Percentiles rank a stretch among this genome's conserved stretches.
phyloP scores from a whole-genome alignment of 2,113 vertebrate species.

The Rutilus rutilus region DNA sequence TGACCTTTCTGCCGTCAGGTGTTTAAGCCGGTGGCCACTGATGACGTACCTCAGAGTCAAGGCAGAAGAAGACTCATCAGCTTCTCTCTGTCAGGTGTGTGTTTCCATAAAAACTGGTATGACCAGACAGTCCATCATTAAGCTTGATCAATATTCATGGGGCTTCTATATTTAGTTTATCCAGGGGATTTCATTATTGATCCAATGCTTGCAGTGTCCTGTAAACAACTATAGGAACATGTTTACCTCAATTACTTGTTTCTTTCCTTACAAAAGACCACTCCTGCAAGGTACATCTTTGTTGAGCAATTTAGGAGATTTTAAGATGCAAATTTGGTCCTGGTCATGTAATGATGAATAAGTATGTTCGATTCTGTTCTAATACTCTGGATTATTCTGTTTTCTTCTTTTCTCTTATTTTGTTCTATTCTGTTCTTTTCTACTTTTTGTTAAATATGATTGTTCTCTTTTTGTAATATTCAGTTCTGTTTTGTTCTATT shows the following conservation, averaged over 20 bases:
- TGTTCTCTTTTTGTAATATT: not conserved
- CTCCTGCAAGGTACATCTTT: not conserved
- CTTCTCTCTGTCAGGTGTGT: slow-evolving; percentile 86
- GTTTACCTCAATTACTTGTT: not conserved
- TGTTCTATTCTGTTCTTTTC: not conserved
- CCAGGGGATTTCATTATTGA: slow-evolving; percentile 28
- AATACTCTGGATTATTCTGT: not conserved
- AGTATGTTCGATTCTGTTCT: too few species aligned
- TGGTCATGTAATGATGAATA: not conserved
- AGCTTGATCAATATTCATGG: slow-evolving; percentile 44
- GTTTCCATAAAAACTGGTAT: not conserved
- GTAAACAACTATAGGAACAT: slow-evolving; percentile 10
- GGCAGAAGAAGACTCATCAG: slow-evolving; percentile 87
- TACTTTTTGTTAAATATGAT: not conserved
- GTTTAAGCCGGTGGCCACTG: slow-evolving; percentile 83
- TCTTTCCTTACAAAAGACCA: not conserved
- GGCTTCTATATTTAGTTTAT: slow-evolving; percentile 47
- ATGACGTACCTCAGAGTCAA: slow-evolving; percentile 80
- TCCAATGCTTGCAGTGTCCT: not conserved
- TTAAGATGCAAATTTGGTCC: not conserved
- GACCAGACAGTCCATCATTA: slow-evolving; percentile 45
- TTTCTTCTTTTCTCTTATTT: not conserved
- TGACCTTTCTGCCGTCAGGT: slow-evolving; percentile 70
- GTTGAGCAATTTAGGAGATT: not conserved
- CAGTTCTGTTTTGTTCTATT: not conserved